phyloP scores from a whole-genome alignment of 2,797 vertebrate species.

The Hemibagrus guttatus region DNA sequence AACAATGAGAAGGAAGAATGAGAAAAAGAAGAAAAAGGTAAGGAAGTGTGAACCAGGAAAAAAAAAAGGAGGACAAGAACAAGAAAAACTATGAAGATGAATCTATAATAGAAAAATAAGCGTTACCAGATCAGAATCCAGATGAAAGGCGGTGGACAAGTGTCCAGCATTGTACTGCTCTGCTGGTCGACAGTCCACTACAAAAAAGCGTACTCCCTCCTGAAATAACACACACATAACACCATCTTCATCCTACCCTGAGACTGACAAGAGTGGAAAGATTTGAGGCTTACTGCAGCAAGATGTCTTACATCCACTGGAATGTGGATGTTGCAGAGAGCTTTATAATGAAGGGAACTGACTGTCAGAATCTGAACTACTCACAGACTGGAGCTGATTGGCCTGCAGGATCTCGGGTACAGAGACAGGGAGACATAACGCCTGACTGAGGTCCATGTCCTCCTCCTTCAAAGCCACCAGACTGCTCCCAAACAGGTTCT shows the following conservation, averaged over 20 bases:
- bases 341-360: neutral
- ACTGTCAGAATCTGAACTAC: conserved; percentile 6
- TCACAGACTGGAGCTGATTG: conserved; percentile 92
- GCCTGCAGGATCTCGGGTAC: conserved; percentile 98
- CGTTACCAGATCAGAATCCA: conserved; percentile 96
- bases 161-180: conserved; percentile 98
- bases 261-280: neutral
- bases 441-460: conserved; percentile 94
- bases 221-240: conserved; percentile 57
- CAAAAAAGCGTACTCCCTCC: conserved; percentile 97
- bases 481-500: conserved; percentile 94
- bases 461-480: conserved; percentile 94
- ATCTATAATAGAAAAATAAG: neutral
- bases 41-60: neutral
- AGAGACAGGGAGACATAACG: conserved; percentile 91
- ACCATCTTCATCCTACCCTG: neutral
- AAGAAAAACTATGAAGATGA: neutral
- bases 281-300: neutral
- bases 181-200: conserved; percentile 96
- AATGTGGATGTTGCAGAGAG: neutral
- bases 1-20: neutral
- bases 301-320: neutral
- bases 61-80: neutral
- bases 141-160: conserved; percentile 95
- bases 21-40: neutral